These are phyloP conservation scores for Pangasianodon hypophthalmus DNA, from an alignment of 2,113 vertebrate genomes.

Conservation along the genomic window DNA sequence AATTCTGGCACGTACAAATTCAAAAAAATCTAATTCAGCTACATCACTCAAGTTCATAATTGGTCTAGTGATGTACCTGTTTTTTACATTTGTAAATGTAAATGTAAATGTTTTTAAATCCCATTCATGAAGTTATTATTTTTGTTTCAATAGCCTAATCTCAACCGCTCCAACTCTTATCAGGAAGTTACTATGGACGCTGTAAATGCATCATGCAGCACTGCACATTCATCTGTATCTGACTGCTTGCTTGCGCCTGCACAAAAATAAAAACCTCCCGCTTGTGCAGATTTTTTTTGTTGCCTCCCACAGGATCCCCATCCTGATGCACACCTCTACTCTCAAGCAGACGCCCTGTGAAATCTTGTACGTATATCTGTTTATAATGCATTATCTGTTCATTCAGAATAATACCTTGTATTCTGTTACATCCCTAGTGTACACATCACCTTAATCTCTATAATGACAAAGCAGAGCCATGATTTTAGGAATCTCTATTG, in stretches of 20 bases:
- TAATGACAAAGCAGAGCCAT: background rate
- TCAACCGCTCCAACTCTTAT: background rate
- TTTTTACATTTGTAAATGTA: too few species aligned
- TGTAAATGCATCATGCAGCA: background rate
- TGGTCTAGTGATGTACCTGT: too few species aligned
- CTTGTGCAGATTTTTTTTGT: background rate
- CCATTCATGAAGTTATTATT: background rate
- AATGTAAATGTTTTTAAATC: too few species aligned
- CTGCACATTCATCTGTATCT: background rate
- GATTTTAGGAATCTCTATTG: too few species aligned
- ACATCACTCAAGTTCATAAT: too few species aligned
- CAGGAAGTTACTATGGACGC: background rate
- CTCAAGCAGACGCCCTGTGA: background rate
- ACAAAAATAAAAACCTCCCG: background rate
- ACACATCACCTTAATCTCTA: background rate
- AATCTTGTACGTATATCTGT: background rate
- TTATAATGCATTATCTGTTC: background rate
- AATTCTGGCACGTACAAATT: background rate
- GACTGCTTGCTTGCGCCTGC: background rate
- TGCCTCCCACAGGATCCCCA: background rate
- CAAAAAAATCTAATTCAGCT: background rate
- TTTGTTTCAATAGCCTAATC: background rate
- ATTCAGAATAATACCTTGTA: background rate
- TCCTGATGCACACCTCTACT: background rate
- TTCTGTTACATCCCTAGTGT: background rate